Conservation (phyloP, 2,888 invertebrate species). For the Philereme vetulata region DNA sequence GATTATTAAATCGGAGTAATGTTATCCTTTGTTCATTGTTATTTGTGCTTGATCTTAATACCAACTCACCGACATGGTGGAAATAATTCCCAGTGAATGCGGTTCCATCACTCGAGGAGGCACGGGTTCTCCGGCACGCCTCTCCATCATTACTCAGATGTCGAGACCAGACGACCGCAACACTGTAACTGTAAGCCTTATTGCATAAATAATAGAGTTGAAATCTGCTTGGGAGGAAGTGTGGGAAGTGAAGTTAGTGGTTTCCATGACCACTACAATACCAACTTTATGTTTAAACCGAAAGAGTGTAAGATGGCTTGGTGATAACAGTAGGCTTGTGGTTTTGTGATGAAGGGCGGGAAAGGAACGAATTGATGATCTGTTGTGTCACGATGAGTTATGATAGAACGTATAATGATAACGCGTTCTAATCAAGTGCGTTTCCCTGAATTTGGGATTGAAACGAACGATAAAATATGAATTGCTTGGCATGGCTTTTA, state of each 20-base stretch:
- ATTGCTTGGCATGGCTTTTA: no score
- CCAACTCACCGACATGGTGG: conserved; percentile 1
- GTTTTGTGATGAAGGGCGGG: conserved; percentile 29
- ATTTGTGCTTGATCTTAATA: conserved; percentile 3
- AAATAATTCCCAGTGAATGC: conserved; percentile 13
- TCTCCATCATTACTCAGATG: conserved; percentile 20
- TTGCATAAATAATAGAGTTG: neutral
- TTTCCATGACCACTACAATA: conserved; percentile 10
- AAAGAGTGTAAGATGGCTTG: conserved; percentile 8
- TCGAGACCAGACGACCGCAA: conserved; percentile 13
- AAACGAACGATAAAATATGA: no score
- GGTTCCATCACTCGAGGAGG: conserved; percentile 21
- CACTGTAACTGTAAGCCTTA: conserved; percentile 2
- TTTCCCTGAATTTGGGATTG: no score
- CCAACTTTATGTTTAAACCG: neutral
- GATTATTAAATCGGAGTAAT: no score
- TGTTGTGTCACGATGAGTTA: conserved; percentile 25
- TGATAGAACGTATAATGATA: conserved; percentile 17
- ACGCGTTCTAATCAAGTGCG: neutral
- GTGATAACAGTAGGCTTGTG: neutral
- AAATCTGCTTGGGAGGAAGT: conserved; percentile 5
- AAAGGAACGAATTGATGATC: conserved; percentile 35
- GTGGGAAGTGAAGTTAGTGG: conserved; percentile 9
- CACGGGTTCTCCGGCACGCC: conserved; percentile 17
- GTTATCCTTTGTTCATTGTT: conserved; percentile 1